Evolutionary conservation across 2,797 vertebrate genomes (phyloP).

Genomic region (Threskiornis aethiopicus): DNA sequence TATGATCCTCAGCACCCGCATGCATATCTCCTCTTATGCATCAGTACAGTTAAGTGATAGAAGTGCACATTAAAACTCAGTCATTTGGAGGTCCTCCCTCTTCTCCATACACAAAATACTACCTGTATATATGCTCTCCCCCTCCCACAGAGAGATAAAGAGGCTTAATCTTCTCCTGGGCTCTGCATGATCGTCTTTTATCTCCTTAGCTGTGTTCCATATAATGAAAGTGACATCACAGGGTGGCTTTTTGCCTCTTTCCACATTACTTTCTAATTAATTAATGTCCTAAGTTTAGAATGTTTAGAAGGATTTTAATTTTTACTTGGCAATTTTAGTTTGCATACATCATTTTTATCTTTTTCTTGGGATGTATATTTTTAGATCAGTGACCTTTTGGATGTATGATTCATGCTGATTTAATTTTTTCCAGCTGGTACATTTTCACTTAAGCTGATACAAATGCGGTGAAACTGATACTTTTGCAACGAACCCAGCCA

Average conservation of each 20-base stretch:
- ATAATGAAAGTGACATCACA: conserved; percentile 29
- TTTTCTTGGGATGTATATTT: conserved; percentile 67
- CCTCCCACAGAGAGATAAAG: conserved; percentile 22
- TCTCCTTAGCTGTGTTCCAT: conserved; percentile 38
- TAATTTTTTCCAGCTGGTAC: conserved; percentile 67
- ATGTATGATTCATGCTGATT: conserved; percentile 70
- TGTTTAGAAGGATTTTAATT: conserved; percentile 40
- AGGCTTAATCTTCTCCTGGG: conserved; percentile 48
- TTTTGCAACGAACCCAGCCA: conserved; percentile 50
- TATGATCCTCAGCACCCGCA: background rate
- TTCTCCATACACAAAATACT: background rate
- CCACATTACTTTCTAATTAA: conserved; percentile 62
- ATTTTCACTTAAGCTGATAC: conserved; percentile 61
- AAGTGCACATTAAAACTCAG: background rate
- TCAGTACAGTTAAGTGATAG: background rate
- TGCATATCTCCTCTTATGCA: background rate
- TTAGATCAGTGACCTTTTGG: conserved; percentile 72
- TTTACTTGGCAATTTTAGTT: conserved; percentile 47
- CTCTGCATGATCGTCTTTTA: conserved; percentile 64
- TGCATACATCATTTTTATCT: conserved; percentile 42
- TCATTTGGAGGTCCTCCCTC: background rate
- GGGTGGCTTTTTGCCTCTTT: conserved; percentile 24
- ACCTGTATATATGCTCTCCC: background rate
- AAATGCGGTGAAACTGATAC: conserved; percentile 43
- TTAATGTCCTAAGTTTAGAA: conserved; percentile 52